phyloP scores from a whole-genome alignment of 2,797 vertebrate genomes.

The Pogoniulus pusillus region DNA sequence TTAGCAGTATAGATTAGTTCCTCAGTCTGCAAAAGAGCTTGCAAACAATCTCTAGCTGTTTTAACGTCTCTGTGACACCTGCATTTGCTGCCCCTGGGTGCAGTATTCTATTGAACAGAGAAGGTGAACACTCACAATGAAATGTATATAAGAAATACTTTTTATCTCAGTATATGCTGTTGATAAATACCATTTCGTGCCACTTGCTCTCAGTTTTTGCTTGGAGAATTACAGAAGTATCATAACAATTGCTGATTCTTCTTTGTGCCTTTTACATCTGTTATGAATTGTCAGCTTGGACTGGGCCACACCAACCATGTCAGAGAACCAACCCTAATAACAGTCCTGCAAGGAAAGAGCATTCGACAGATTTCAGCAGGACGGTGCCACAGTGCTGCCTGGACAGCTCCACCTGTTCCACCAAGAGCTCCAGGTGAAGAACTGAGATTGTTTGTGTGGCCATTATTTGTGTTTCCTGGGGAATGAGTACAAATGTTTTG shows the following conservation, averaged over 20 bases:
- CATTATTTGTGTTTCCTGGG: background rate
- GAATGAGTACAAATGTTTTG: rapidly evolving
- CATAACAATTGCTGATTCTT: background rate
- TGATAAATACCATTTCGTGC: rapidly evolving
- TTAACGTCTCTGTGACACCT: background rate
- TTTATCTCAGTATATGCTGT: background rate
- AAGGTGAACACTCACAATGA: background rate
- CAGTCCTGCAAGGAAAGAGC: conserved; percentile 80
- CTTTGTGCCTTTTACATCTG: background rate
- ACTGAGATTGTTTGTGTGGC: rapidly evolving
- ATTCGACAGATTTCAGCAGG: conserved; percentile 83
- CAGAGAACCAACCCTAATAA: conserved; percentile 81
- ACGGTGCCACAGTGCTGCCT: conserved; percentile 84
- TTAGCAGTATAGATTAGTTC: background rate
- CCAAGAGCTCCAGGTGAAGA: conserved; percentile 81
- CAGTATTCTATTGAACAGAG: background rate
- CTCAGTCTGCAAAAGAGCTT: background rate
- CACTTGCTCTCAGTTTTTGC: background rate
- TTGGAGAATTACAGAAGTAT: background rate
- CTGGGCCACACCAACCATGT: conserved; percentile 85
- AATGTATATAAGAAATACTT: background rate
- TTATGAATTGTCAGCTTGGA: conserved; percentile 74
- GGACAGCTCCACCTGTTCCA: conserved; percentile 80
- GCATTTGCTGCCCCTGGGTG: background rate
- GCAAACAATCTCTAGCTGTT: background rate